A percentile compares a stretch with the other conserved stretches of the same genome.
Evolutionary conservation across 2,797 vertebrate genomes (phyloP).

Genomic region (Pseudotriccus pelzelni): DNA sequence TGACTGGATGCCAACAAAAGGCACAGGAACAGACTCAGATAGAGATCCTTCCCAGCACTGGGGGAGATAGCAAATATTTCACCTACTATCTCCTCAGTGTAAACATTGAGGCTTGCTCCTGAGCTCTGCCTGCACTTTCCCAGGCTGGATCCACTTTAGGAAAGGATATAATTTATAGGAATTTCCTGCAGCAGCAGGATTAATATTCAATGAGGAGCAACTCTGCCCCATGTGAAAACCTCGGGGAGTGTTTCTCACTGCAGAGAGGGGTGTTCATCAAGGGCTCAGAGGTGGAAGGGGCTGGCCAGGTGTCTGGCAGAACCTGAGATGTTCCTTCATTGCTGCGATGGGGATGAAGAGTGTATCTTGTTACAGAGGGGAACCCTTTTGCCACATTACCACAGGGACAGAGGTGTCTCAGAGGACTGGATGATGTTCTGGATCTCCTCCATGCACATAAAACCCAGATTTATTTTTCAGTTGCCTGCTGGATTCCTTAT

Average conservation of each 20-base stretch:
- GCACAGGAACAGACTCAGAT: neutral
- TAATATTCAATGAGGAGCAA: constrained; percentile 1
- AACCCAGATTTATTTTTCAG: constrained; percentile 23
- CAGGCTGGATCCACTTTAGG: constrained; percentile 36
- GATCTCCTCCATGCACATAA: constrained; percentile 51
- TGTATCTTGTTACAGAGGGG: constrained; percentile 19
- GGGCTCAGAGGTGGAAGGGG: constrained; percentile 5
- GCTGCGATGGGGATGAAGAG: neutral
- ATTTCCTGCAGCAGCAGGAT: constrained; percentile 44
- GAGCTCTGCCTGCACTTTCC: constrained; percentile 38
- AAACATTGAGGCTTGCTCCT: neutral
- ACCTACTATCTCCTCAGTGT: neutral
- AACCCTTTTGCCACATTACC: neutral
- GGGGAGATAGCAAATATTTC: neutral
- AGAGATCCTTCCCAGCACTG: neutral
- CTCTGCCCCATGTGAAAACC: constrained; percentile 10
- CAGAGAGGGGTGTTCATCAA: neutral
- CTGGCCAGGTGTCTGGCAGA: constrained; percentile 54
- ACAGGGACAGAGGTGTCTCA: constrained; percentile 22
- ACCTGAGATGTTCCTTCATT: neutral
- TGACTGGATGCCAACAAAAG: neutral
- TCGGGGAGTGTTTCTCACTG: neutral
- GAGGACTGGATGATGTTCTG: constrained; percentile 42
- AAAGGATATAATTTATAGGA: constrained; percentile 15
- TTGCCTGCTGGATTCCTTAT: neutral